Evolutionary conservation across 2,797 vertebrate species (phyloP).

Genomic region (Telmatherina bonti): DNA sequence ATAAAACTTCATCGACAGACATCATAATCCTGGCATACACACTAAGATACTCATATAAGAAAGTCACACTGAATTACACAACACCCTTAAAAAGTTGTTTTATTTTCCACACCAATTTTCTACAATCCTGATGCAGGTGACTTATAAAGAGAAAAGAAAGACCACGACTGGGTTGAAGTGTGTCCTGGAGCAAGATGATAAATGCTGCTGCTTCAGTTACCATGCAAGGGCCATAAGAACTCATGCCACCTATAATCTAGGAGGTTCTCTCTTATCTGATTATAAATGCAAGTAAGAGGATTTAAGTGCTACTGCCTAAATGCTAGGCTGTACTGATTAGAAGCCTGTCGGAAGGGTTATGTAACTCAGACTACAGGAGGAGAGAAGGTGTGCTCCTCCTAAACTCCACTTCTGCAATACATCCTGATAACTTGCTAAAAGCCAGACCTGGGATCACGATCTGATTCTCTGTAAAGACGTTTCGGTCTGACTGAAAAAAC

Average conservation of each 20-base stretch:
- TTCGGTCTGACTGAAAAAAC: conserved; percentile 22
- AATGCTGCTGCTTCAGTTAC: conserved; percentile 44
- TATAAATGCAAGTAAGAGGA: conserved; percentile 83
- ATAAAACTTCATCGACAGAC: conserved; percentile 13
- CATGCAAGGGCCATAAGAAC: conserved; percentile 56
- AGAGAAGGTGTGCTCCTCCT: conserved; percentile 53
- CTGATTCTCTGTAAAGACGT: conserved; percentile 13
- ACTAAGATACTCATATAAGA: conserved; percentile 25
- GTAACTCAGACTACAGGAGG: conserved; percentile 60
- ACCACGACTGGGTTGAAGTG: conserved; percentile 19
- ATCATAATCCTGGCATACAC: background rate
- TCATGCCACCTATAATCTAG: conserved; percentile 76
- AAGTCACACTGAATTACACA: conserved; percentile 19
- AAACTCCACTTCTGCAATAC: conserved; percentile 38
- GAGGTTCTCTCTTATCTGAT: conserved; percentile 80
- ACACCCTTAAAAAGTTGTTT: background rate
- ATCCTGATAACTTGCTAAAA: conserved; percentile 38
- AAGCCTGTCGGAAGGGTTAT: conserved; percentile 71
- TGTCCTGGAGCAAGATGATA: conserved; percentile 46
- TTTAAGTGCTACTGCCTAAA: conserved; percentile 81
- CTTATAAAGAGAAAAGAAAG: conserved; percentile 1
- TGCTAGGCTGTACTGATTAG: conserved; percentile 78
- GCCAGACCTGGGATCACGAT: conserved; percentile 27
- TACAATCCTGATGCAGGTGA: conserved; percentile 8
- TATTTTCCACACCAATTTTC: background rate